phyloP scores from a whole-genome alignment of 2,797 vertebrate genomes.

The Petrocephalus schoutedeni region DNA sequence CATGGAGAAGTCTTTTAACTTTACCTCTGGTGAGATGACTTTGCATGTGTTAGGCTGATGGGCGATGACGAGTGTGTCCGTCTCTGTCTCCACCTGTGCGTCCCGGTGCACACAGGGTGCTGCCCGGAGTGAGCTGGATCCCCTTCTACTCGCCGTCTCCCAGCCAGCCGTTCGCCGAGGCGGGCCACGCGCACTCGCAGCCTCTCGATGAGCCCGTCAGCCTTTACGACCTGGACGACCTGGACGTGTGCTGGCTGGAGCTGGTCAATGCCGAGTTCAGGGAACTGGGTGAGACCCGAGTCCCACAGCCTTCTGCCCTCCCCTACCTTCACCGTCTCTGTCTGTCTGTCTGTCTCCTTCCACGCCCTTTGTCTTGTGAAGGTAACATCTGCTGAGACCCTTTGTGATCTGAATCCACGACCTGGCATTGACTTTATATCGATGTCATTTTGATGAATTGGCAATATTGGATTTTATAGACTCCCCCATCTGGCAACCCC shows the following conservation, averaged over 20 bases:
- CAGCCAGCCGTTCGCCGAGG: conserved; percentile 37
- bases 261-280: conserved; percentile 87
- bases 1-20: background rate
- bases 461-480: conserved; percentile 25
- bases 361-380: conserved; percentile 30
- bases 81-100: background rate
- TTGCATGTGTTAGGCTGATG: background rate
- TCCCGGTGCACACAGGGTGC: conserved; percentile 44
- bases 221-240: conserved; percentile 90
- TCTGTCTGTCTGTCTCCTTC: background rate
- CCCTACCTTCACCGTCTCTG: background rate
- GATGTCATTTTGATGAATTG: conserved; percentile 31
- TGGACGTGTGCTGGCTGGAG: conserved; percentile 88
- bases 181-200: conserved; percentile 43
- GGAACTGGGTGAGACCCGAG: conserved; percentile 74
- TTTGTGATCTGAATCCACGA: conserved; percentile 42
- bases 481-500: background rate
- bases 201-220: conserved; percentile 64
- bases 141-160: conserved; percentile 45
- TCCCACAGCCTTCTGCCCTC: background rate
- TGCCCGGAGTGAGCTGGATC: conserved; percentile 44
- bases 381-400: conserved; percentile 42
- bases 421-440: conserved; percentile 39
- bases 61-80: background rate
- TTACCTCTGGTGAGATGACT: background rate